Conservation (phyloP, 2,888 invertebrate species). For the Tenodera sinensis region DNA sequence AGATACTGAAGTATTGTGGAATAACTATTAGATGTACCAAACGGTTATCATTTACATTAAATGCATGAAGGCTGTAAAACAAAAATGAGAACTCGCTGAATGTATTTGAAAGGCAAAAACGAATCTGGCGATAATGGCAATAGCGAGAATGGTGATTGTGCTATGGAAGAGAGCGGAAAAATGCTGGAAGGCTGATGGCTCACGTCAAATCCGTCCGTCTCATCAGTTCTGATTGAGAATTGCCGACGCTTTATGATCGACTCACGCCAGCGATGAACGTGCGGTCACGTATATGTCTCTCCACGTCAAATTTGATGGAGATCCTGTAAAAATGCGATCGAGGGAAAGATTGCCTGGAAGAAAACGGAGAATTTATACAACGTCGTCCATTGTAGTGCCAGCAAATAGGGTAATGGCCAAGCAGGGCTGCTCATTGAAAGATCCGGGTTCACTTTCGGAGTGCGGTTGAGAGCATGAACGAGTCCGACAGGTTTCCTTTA, state of each 20-base stretch:
- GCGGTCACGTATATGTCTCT: neutral
- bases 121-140: neutral
- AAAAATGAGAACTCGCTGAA: neutral
- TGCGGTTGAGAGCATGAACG: neutral
- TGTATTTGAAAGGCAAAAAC: neutral
- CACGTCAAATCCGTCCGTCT: neutral
- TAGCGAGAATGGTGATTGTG: neutral
- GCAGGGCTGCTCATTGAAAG: neutral
- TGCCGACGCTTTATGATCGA: neutral
- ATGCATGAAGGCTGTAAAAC: neutral
- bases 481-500: too few relatives aligned
- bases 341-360: neutral
- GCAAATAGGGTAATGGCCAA: neutral
- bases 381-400: neutral
- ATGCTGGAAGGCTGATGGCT: neutral
- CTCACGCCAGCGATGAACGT: neutral
- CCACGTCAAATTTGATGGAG: neutral
- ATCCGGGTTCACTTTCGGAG: neutral
- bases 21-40: too few relatives aligned
- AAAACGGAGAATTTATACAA: neutral
- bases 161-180: neutral
- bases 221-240: neutral
- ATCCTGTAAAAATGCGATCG: neutral
- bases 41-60: too few relatives aligned
- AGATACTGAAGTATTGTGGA: too few relatives aligned